Base-by-base conservation (phyloP, 2,113 vertebrate species). In the Oenanthe oenanthe region DNA sequence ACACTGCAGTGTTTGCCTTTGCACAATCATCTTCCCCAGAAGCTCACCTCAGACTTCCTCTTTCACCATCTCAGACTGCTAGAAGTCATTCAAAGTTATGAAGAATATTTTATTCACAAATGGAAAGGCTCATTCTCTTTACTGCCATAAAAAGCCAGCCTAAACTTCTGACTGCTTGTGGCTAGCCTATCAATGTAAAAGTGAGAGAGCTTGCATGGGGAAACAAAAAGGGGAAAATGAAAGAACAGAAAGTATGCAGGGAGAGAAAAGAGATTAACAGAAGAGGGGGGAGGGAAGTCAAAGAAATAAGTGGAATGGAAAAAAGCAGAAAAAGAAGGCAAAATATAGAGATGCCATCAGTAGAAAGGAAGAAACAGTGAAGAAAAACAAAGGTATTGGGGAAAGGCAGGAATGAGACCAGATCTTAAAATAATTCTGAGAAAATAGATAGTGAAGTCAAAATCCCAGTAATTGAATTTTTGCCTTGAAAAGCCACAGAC, bases 401-500 rank as follows among this genome's bases (percentile, higher is more conserved):
- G 50, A 91, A 93, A 88, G 32, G 29, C 34, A 62, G 24, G 12
- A 38, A 42, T 54, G 7, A 73, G 31, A 73, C 17, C 7, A 73
- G 34, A 31, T 60, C 63, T 85, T 77, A 61, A 73, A 93, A 80
- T 75, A 88, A 88, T 79, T 85, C 71, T 53, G 74, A 77, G 74
- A 79, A 88, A 93, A 79, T 10, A 79, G 38, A 54, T 85, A 85
- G 48, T 25, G 21, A 60, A 67, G 47, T 83, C 62, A 62, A 90
- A 88, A 57, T 48, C 51, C 21, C 40, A 83, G 31, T 86, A 77
- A 92, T 12, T 62, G 36, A 92, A 32, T 90, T 93, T 88, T 95
- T 92, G 57, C 65, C 79, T 88, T 93, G 85, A 95, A 96, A 92
- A 92, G 68, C 31, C 47, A 51, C 31, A 75, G 47, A 77, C 67